Evolutionary conservation across 2,797 vertebrate species (phyloP).

Genomic region (Mionectes olivaceus): DNA sequence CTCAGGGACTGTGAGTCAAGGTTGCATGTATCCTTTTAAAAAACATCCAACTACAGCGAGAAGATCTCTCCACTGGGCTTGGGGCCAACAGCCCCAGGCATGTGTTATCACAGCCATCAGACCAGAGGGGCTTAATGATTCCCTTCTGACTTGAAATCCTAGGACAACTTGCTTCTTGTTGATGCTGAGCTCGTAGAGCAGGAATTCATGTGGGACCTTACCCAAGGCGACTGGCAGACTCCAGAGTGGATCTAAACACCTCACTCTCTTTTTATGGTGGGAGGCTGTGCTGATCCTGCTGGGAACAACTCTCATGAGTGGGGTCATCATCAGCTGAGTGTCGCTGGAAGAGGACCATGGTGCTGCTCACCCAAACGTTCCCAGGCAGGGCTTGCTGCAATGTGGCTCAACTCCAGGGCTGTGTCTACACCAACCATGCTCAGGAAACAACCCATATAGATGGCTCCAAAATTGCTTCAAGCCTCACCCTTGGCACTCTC

Average conservation of each 20-base stretch:
- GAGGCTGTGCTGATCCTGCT: neutral
- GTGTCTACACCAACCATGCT: neutral
- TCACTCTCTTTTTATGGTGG: neutral
- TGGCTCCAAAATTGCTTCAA: neutral
- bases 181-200: neutral
- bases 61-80: neutral
- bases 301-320: neutral
- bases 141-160: neutral
- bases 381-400: fast-evolving
- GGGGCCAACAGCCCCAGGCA: neutral
- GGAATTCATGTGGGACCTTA: neutral
- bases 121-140: neutral
- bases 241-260: neutral
- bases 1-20: neutral
- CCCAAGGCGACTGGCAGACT: neutral
- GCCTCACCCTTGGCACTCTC: neutral
- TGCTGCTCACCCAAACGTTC: neutral
- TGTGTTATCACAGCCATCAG: neutral
- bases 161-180: neutral
- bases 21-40: neutral
- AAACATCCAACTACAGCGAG: neutral
- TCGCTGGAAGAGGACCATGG: neutral
- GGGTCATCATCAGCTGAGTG: neutral
- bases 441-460: neutral
- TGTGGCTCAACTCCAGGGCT: neutral